Base-by-base conservation (phyloP, 2,797 vertebrate genomes). In the Macrochelys suwanniensis region DNA sequence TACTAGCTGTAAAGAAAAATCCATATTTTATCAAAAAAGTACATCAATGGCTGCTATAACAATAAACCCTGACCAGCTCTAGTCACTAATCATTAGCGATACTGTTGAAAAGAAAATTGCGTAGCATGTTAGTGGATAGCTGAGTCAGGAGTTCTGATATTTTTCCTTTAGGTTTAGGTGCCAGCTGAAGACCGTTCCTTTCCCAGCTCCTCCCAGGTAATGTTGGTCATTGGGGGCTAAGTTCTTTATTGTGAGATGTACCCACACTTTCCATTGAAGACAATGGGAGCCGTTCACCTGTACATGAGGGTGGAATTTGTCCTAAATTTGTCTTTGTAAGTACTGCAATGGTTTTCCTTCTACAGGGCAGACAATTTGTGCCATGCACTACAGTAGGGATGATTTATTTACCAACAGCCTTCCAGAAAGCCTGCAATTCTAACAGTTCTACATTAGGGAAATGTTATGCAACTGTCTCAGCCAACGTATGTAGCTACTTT, bases 321-420 rank as follows among this genome's bases (percentile, higher is more conserved):
- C 26, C 10, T 8, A 1, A 1, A 1, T 1, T 61, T 1, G 0
- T 42, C 12, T 10, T n/a, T 42, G 15, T 25, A 45, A 15, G 47
- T 17, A 33, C 23, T 54, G 37, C 11, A 23, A 45, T 28, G 2
- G 0, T 1, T 49, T 71, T 37, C 28, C 31, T 47, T 53, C 25
- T 49, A 28, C 42, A 13, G 33, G 42, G 25, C 71, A 74, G 42
- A 76, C 37, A 76, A 8, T 47, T 47, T 28, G 45, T 47, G 13
- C 45, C 42, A 47, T 9, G 16, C 7, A 15, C 45, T 76, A 9
- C 23, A 12, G 25, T 28, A 47, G 13, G 23, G 74, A 47, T 76
- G 25, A 45, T 45, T 76, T 28, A 45, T 47, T 28, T 45, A 16
- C 25, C 74, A 45, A 28, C 42, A 15, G 12, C 42, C 23, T 76